Percentiles rank a stretch among this genome's conserved stretches.
phyloP scores from a whole-genome alignment of 2,888 invertebrate genomes.

The Ormyrus thymus region DNA sequence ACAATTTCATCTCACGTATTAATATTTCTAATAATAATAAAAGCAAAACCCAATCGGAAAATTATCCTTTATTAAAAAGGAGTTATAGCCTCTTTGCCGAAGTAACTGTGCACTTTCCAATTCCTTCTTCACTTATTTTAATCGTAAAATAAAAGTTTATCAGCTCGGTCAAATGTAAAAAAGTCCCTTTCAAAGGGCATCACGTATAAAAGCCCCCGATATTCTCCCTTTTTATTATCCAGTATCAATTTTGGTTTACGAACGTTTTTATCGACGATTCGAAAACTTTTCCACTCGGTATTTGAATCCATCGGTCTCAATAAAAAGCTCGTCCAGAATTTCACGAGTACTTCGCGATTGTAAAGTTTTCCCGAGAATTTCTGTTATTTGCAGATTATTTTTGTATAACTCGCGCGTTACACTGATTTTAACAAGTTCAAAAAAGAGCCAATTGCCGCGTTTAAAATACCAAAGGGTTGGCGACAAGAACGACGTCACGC shows the following conservation, averaged over 20 bases:
- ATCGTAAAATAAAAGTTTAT: constrained; percentile 30
- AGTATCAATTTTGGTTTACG: constrained; percentile 47
- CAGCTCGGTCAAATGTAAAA: constrained; percentile 29
- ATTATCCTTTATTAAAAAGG: too few relatives aligned
- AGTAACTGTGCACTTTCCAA: too few relatives aligned
- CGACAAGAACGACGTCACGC: background rate
- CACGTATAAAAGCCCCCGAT: constrained; percentile 31
- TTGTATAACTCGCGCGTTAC: constrained; percentile 10
- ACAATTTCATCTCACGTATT: too few relatives aligned
- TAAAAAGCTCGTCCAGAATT: constrained; percentile 26
- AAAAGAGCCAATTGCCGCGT: constrained; percentile 31
- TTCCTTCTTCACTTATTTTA: too few relatives aligned
- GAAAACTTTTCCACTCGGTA: constrained; percentile 37
- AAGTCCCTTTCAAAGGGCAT: constrained; percentile 13
- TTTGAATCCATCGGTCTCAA: constrained; percentile 23
- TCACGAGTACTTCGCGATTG: background rate
- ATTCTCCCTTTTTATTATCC: constrained; percentile 32
- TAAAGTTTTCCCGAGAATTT: background rate
- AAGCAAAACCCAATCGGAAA: too few relatives aligned
- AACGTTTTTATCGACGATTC: constrained; percentile 39
- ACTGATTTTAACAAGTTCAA: constrained; percentile 30
- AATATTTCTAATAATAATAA: too few relatives aligned
- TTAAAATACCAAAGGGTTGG: constrained; percentile 16
- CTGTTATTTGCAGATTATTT: constrained; percentile 29
- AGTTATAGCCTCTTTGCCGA: too few relatives aligned